A percentile compares a stretch with the other conserved stretches of the same genome.
These are phyloP conservation scores for Catharus ustulatus DNA, from an alignment of 2,797 vertebrate genomes.

Conservation along the genomic window DNA sequence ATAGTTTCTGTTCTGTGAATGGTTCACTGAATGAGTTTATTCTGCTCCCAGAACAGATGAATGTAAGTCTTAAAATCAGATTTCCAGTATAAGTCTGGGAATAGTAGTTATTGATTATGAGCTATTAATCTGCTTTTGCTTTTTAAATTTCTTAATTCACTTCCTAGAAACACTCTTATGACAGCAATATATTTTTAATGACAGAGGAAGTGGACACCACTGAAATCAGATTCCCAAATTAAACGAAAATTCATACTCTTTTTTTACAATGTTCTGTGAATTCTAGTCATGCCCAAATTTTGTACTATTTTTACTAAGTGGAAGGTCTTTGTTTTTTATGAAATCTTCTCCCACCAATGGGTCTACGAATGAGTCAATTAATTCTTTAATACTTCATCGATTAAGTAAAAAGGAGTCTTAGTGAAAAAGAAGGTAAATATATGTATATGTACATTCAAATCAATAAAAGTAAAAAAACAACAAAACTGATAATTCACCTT, in stretches of 20 bases:
- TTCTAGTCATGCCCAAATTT: not conserved
- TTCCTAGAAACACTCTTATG: not conserved
- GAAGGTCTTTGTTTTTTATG: not conserved
- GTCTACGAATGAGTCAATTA: not conserved
- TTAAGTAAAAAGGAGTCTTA: not conserved
- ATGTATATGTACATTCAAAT: not conserved
- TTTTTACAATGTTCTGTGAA: not conserved
- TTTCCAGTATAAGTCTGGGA: not conserved
- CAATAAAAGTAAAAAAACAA: not conserved
- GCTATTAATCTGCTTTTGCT: not conserved
- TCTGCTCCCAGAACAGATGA: slow-evolving; percentile 1
- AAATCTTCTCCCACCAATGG: not conserved
- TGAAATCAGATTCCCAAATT: not conserved
- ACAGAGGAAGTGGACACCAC: not conserved
- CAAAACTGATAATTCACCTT: not conserved
- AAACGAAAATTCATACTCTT: not conserved
- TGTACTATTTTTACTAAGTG: not conserved
- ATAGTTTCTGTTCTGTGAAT: not conserved
- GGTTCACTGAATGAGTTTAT: not conserved
- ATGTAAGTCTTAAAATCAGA: not conserved
- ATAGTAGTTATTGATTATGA: not conserved
- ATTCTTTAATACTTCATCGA: not conserved
- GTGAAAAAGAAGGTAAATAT: not conserved
- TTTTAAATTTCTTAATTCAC: not conserved
- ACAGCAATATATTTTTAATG: not conserved